These are phyloP conservation scores for Caenorhabditis remanei DNA, from an alignment of 1,140 invertebrate species.

Conservation along the genomic window DNA sequence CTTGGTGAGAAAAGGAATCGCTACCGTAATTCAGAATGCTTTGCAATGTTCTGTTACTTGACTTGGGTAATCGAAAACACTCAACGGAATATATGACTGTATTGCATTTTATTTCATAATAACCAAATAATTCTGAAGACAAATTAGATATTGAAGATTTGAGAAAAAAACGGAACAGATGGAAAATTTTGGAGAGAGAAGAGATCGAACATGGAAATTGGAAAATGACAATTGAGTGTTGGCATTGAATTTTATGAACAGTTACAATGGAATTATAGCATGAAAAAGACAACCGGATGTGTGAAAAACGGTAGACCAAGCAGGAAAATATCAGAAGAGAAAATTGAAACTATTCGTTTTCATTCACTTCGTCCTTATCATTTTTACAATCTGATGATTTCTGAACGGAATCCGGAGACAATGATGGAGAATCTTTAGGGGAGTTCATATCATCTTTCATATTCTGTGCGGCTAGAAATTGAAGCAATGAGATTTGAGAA, in stretches of 20 bases:
- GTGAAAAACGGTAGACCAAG: too few species aligned
- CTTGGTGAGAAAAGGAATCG: slow-evolving; percentile 27
- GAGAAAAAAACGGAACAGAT: background rate
- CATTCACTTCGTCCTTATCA: slow-evolving; percentile 1
- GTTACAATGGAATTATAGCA: background rate
- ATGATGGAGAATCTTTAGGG: background rate
- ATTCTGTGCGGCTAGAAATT: slow-evolving; percentile 24
- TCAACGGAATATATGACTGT: slow-evolving; percentile 12
- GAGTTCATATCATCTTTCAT: slow-evolving; percentile 46
- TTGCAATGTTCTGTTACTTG: slow-evolving; percentile 46
- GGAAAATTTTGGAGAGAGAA: background rate
- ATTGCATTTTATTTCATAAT: slow-evolving; percentile 54
- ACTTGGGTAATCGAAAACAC: background rate
- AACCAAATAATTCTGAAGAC: background rate
- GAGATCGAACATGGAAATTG: background rate
- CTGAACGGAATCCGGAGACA: slow-evolving; percentile 7
- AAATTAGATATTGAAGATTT: background rate
- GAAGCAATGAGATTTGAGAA: slow-evolving; percentile 10
- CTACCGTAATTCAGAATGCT: slow-evolving; percentile 47
- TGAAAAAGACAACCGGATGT: background rate
- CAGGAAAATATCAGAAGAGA: too few species aligned
- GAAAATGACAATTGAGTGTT: background rate
- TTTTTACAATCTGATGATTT: background rate
- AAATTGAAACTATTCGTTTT: background rate
- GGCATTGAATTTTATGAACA: too few species aligned